Base-by-base conservation (phyloP, 2,797 vertebrate genomes). In the Sebastes minor region DNA sequence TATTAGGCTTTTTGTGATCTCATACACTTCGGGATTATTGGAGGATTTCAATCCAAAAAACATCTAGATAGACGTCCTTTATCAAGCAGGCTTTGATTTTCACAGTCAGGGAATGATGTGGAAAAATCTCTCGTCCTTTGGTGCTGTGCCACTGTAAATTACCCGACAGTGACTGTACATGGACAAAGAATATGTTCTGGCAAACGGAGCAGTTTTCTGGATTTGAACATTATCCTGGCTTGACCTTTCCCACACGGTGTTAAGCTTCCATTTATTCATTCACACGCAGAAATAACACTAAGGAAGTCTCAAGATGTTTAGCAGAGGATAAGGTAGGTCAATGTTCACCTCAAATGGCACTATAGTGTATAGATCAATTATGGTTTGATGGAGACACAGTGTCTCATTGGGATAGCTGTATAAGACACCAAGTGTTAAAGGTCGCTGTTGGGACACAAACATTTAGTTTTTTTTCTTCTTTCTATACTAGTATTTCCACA, bases 11-110 rank as follows among this genome's bases (percentile, higher is more conserved):
- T 80, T 77, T 76, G 73, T 89, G 81, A 83, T 82, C 71, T 86
- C 71, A 76, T 76, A 57, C 57, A 80, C 78, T 85, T 77, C 62
- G 71, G 85, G 71, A 88, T 77, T 86, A 78, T 69, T 81, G 13
- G 13, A 81, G 46, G 30, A 60, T 86, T 86, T 89, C 22, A 35
- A 53, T 38, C 56, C 62, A 62, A 56, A 79, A 42, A 82, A 82
- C 35, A 61, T 64, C 42, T 59, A 72, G 73, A 89, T 69, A 78
- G 46, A 79, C 32, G 49, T 91, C 55, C 35, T 76, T 80, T 73
- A 80, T 75, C 56, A 22, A 63, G 69, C 16, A 63, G 13, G 52
- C 69, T 89, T 86, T 84, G 75, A 79, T 83, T 85, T 67, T 64
- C 53, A 74, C 56, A 63, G 33, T 70, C 22, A 32, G 9, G 72